Evolutionary conservation across 2,888 invertebrate species (phyloP), one percentile per base, ranked within the genome.

Genomic region (Agrilus biguttatus): DNA sequence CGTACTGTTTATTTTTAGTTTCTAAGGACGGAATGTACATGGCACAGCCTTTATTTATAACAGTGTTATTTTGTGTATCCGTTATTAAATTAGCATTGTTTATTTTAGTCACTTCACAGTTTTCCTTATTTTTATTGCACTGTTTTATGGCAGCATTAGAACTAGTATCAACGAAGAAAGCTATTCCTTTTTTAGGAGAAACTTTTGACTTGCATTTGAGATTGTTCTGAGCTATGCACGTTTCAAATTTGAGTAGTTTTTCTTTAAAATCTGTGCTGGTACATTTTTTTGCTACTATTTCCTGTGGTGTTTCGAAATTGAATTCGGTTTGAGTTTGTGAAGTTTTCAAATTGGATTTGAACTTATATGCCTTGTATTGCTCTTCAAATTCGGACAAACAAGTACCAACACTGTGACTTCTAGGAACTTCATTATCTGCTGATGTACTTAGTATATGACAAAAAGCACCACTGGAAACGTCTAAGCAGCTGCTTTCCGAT

Each of bases 1-100:
- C 72, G 45, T 77, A 74, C 49, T 75, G 72, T 42, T 66, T 66
- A 47, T 70, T 73, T 51, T 70, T 73, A 28, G 70, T 61, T 47
- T 75, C 71, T 46, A 68, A 54, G 32, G 58, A 61, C 0, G 77
- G 77, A 53, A 78, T 77, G 56, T 75, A 74, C 66, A 77, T 76
- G 12, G 62, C 60, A 37, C 57, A 51, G 52, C 66, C 69, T 46
- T 63, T 28, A 5, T 10, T 28, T 28, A 4, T 8, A 28, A 66
- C 2, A 51, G 58, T 54, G 65, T 67, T 51, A 63, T 65, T 52
- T 68, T 67, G 35, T 42, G 46, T 33, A 10, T 38, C 48, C 49
- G 41, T 49, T 49, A 23, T 32, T n/a, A 17, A 37, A 14, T 42
- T 14, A 13, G n/a, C 33, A 8, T n/a, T 21, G 23, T 10, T 13